Evolutionary conservation across 2,113 vertebrate species (phyloP).

Genomic region (Theristicus caerulescens): DNA sequence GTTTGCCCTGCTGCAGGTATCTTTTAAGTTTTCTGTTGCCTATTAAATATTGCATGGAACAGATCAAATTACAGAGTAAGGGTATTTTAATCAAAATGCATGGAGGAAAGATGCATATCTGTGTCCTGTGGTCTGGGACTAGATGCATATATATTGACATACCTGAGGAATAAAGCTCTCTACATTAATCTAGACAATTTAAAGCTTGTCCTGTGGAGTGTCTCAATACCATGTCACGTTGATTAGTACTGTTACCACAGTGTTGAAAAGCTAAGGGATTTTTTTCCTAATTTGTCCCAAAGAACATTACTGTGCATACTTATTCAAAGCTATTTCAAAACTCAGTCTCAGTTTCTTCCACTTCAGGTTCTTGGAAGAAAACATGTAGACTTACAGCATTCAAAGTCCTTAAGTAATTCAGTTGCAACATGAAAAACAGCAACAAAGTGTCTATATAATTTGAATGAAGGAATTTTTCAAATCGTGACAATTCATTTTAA

Average conservation of each 20-base stretch:
- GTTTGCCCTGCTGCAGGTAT: background rate
- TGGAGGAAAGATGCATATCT: background rate
- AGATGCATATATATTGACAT: background rate
- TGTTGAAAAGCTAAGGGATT: background rate
- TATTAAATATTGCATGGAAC: background rate
- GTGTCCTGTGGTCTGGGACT: background rate
- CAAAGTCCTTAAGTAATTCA: background rate
- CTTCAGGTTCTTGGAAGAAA: background rate
- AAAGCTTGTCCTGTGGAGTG: background rate
- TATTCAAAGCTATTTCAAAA: background rate
- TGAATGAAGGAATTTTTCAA: background rate
- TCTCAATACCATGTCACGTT: background rate
- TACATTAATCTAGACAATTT: background rate
- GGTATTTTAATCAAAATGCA: background rate
- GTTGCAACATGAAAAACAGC: background rate
- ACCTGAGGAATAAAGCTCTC: background rate
- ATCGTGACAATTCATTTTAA: background rate
- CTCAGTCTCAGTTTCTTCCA: background rate
- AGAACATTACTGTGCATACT: background rate
- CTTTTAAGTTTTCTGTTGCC: background rate
- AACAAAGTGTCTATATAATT: background rate
- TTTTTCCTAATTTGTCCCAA: background rate
- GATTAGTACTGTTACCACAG: background rate
- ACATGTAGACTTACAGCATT: background rate
- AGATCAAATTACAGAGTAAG: background rate